Evolutionary conservation across 2,113 vertebrate species (phyloP), one percentile per base, ranked within the genome.

Genomic region (Pseudorectes ferrugineus): DNA sequence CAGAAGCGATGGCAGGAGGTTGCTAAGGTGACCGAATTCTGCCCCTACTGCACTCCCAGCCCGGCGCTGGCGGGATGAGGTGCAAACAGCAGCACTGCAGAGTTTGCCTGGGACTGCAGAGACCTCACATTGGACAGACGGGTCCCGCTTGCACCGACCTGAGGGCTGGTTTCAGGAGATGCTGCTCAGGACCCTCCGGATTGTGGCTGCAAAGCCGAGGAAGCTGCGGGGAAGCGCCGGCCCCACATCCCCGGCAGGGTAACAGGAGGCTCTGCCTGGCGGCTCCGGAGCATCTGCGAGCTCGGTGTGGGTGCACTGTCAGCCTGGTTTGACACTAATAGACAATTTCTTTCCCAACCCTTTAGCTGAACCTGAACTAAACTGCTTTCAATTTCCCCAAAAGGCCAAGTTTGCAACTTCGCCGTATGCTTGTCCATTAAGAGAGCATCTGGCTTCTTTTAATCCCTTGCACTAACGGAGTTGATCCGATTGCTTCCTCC

Each of bases 381-480:
- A 91, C 78, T 48, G 89, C 88, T 95, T 92, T 90, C 85, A 54
- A n/a, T 89, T 94, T 74, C 63, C 89, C 91, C 93, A 79, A 75
- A 80, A 95, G 89, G 84, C 74, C 84, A 81, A 87, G 80, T 89
- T 81, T 91, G 86, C 83, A 83, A 74, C 88, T 97, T 83, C 2
- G 10, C 89, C 84, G 71, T 94, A 83, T 73, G 92, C 59, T 84
- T 84, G 61, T 63, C 93, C 94, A 93, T 91, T 92, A 95, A 91
- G 55, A 63, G 33, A 91, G 83, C 91, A 96, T 81, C 92, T 93
- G 94, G 91, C 85, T 84, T 46, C 75, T 71, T 95, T 95, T 88
- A 89, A 92, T 90, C 94, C 94, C 86, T 91, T 22, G 31, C 79
- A 72, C 72, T 40, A 62, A 79, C 38, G 23, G 67, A 94, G 72